Percentiles rank a stretch among this genome's conserved stretches.
Evolutionary conservation across 2,888 invertebrate species (phyloP).

Genomic region (Spodoptera exigua): DNA sequence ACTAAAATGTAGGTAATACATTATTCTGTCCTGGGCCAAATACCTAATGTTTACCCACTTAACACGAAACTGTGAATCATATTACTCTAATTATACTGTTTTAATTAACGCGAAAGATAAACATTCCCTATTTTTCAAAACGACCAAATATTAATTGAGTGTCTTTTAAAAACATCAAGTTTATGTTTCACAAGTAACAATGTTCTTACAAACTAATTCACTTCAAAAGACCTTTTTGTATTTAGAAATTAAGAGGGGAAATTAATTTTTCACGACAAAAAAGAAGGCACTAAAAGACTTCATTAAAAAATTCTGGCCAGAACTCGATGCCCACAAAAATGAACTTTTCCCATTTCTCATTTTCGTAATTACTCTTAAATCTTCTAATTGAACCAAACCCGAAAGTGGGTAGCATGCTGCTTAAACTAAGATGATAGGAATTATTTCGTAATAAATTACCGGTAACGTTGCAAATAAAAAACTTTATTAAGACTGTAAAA

Average conservation of each 20-base stretch:
- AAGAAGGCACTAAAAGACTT: conserved; percentile 75
- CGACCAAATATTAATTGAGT: conserved; percentile 27
- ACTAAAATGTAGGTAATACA: conserved; percentile 29
- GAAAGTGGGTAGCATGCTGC: conserved; percentile 59
- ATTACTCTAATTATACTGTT: conserved; percentile 26
- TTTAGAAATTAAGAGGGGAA: conserved; percentile 64
- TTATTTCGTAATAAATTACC: conserved; percentile 48
- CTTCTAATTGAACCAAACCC: conserved; percentile 75
- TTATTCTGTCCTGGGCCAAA: conserved; percentile 24
- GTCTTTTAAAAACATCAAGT: conserved; percentile 21
- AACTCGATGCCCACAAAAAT: conserved; percentile 75
- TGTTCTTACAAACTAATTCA: conserved; percentile 59
- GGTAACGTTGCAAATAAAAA: conserved; percentile 40
- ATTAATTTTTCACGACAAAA: conserved; percentile 75
- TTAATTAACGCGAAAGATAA: conserved; percentile 25
- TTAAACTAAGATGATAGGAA: conserved; percentile 48
- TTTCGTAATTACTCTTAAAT: conserved; percentile 82
- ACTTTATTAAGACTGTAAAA: conserved; percentile 30
- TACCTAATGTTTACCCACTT: conserved; percentile 42
- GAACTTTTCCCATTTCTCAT: conserved; percentile 86
- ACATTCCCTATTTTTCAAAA: conserved; percentile 23
- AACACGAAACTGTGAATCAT: conserved; percentile 29
- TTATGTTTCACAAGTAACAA: conserved; percentile 46
- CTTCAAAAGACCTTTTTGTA: conserved; percentile 64
- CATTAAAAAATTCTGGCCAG: conserved; percentile 78